Percentiles rank a stretch among this genome's conserved stretches.
phyloP scores from a whole-genome alignment of 2,797 vertebrate genomes.

The Protonibea diacanthus region DNA sequence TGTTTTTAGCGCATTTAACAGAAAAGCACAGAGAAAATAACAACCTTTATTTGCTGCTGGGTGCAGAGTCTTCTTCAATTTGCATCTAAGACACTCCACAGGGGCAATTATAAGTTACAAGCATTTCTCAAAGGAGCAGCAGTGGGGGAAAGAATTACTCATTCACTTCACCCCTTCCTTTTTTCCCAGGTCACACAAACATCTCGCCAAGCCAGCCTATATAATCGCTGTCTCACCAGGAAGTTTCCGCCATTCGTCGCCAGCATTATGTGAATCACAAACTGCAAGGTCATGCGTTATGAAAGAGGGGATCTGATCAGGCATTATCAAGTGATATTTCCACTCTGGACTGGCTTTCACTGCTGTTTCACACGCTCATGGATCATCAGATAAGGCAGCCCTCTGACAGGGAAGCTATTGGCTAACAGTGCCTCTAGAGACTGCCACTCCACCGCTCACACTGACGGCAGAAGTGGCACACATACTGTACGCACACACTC shows the following conservation, averaged over 20 bases:
- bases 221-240: constrained; percentile 53
- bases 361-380: constrained; percentile 52
- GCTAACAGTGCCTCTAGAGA: constrained; percentile 55
- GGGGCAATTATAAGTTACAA: constrained; percentile 31
- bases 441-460: constrained; percentile 22
- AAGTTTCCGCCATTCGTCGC: constrained; percentile 39
- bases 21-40: background rate
- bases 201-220: constrained; percentile 35
- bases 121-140: constrained; percentile 55
- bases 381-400: constrained; percentile 74
- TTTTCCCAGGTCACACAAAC: constrained; percentile 33
- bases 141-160: constrained; percentile 27
- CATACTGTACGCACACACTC: background rate
- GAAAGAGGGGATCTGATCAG: constrained; percentile 59
- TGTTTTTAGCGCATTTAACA: background rate
- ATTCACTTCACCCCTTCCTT: constrained; percentile 38
- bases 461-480: constrained; percentile 28
- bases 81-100: constrained; percentile 30
- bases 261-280: constrained; percentile 58
- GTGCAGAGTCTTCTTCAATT: constrained; percentile 23
- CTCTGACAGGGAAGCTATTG: constrained; percentile 64
- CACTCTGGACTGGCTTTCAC: constrained; percentile 58
- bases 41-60: constrained; percentile 25
- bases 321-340: constrained; percentile 69
- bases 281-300: constrained; percentile 65